Percentiles rank a stretch among this genome's conserved stretches.
Evolutionary conservation across 1,140 invertebrate genomes (phyloP).

Genomic region (Caenorhabditis tropicalis): DNA sequence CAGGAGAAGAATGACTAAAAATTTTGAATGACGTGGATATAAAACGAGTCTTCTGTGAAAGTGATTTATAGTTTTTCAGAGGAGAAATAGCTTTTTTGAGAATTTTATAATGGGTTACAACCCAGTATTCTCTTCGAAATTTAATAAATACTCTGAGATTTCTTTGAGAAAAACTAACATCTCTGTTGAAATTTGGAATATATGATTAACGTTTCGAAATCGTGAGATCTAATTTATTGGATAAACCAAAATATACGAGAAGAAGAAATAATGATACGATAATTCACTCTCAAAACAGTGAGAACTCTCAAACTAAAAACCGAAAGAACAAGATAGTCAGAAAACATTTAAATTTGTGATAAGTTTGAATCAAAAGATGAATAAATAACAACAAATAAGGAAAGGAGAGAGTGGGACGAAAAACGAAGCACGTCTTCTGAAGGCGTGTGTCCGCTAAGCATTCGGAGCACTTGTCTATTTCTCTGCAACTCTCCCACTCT

Average conservation of each 20-base stretch:
- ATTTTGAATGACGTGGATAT: background rate
- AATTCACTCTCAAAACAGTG: no score
- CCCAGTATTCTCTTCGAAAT: no score
- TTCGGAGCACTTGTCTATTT: slow-evolving; percentile 38
- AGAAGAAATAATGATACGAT: no score
- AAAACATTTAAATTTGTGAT: no score
- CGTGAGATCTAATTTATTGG: no score
- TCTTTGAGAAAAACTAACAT: no score
- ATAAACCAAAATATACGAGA: no score
- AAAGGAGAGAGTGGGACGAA: background rate
- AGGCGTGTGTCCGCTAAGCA: slow-evolving; percentile 5
- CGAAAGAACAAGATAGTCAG: no score
- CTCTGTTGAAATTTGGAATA: no score
- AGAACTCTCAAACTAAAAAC: background rate
- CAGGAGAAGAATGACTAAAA: background rate
- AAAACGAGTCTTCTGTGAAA: background rate
- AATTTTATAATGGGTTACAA: no score
- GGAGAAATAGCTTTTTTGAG: background rate
- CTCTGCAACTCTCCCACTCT: background rate
- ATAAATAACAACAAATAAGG: background rate
- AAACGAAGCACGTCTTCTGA: background rate
- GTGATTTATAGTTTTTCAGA: background rate
- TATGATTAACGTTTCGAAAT: no score
- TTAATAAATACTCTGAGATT: no score
- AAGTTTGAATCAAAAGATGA: background rate